Evolutionary conservation across 1,140 invertebrate genomes (phyloP), one percentile per base, ranked within the genome.

Genomic region (Sarcophaga peregrina): DNA sequence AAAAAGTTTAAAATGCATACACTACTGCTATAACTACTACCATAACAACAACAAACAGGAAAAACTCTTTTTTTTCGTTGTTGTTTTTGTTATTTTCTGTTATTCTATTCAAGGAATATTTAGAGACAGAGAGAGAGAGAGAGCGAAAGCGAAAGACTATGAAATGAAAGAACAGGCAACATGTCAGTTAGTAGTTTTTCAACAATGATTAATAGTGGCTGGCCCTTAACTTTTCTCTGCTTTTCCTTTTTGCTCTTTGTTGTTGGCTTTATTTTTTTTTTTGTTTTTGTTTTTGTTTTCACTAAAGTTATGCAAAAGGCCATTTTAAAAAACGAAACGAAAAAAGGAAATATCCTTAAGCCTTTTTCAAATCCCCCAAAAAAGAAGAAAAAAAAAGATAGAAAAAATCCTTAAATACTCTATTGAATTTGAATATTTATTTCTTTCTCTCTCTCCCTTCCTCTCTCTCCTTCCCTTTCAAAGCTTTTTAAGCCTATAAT

Each of bases 131-230:
- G n/a, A 58, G n/a, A 10, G 9, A 58, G n/a, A 58, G n/a, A 58
- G n/a, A 68, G 9, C n/a, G 0, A 25, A 68, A 68, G 0, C n/a
- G 13, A 0, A n/a, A 68, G n/a, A 50, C n/a, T n/a, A n/a, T n/a
- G n/a, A n/a, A n/a, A n/a, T n/a, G 50, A 78, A 25, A 20, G 10
- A 50, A 2, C 25, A 37, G 25, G 25, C 48, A 52, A 78, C 75
- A 78, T 78, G 75, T 78, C 75, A 78, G 75, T 78, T 78, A 78
- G 47, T 78, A 78, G 47, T 78, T 78, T 78, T 78, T 78, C 75
- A 78, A 78, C 75, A 78, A 78, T 78, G 75, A 78, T 78, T 78
- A 78, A 78, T 78, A 78, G 50, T 78, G 75, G 75, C 48, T 78
- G 75, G 75, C 75, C 75, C 47, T 78, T 78, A 78, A 78, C 75